Conservation (phyloP, 2,797 vertebrate genomes). For the Luscinia megarhynchos region DNA sequence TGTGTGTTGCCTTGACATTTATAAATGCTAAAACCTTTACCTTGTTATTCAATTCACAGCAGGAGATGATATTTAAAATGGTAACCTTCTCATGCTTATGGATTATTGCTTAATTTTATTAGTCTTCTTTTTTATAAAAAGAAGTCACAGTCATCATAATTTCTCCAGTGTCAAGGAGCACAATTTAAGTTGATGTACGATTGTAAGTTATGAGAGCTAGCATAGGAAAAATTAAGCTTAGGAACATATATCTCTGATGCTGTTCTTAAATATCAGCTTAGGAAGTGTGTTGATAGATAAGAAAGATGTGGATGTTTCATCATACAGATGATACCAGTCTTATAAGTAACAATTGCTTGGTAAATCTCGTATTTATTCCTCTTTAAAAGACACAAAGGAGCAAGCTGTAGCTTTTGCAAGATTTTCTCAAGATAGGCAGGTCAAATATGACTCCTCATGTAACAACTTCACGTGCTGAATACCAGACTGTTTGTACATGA, state of each 20-base stretch:
- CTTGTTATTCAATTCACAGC: constrained; percentile 16
- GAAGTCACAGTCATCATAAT: background rate
- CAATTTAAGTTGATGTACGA: background rate
- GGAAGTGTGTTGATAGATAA: background rate
- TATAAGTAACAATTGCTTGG: background rate
- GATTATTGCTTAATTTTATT: constrained; percentile 49
- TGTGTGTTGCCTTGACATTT: constrained; percentile 49
- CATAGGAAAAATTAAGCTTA: background rate
- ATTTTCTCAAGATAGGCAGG: background rate
- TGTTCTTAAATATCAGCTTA: background rate
- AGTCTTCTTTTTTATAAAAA: constrained; percentile 8
- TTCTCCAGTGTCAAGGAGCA: background rate
- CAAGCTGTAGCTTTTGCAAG: background rate
- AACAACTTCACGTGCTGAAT: background rate
- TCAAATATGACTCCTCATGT: background rate
- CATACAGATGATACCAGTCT: background rate
- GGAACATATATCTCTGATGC: background rate
- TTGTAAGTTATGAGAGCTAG: background rate
- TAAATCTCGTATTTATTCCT: background rate
- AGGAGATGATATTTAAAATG: constrained; percentile 35
- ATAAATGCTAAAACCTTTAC: constrained; percentile 54
- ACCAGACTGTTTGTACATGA: background rate
- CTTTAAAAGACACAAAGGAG: background rate
- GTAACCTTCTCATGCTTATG: constrained; percentile 16
- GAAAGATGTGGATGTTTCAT: background rate